Evolutionary conservation across 2,113 vertebrate genomes (phyloP).

Genomic region (Mohoua ochrocephala): DNA sequence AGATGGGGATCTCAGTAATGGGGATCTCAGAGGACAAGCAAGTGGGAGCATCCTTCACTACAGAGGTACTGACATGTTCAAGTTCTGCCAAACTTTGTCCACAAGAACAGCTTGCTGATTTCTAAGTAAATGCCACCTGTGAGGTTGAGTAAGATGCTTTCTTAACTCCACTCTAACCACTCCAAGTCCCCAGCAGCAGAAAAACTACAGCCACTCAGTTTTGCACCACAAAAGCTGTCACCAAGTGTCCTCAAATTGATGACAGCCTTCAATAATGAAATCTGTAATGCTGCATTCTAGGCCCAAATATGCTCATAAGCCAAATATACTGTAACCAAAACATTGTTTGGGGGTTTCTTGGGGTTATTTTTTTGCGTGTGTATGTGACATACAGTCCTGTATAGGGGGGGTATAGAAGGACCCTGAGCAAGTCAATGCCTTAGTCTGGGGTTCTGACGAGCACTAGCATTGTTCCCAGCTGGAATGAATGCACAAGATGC

Average conservation of each 20-base stretch:
- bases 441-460: not conserved
- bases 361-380: rapidly evolving
- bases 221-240: not conserved
- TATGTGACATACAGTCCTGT: not conserved
- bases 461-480: not conserved
- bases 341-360: not conserved
- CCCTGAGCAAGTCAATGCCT: not conserved
- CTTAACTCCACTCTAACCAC: not conserved
- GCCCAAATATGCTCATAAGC: not conserved
- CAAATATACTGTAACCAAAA: not conserved
- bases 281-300: not conserved
- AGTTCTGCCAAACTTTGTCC: not conserved
- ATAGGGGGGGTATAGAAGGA: not conserved
- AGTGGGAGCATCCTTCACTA: not conserved
- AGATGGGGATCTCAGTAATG: not conserved
- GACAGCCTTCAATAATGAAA: not conserved
- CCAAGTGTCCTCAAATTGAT: not conserved
- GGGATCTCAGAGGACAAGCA: not conserved
- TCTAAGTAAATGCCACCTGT: not conserved
- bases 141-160: not conserved
- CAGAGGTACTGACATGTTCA: not conserved
- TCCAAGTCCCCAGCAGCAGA: not conserved
- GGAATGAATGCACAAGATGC: not conserved
- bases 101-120: not conserved
- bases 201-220: not conserved